Percentiles rank a stretch among this genome's conserved stretches.
Conservation (phyloP, 2,797 vertebrate species). For the Anableps anableps region DNA sequence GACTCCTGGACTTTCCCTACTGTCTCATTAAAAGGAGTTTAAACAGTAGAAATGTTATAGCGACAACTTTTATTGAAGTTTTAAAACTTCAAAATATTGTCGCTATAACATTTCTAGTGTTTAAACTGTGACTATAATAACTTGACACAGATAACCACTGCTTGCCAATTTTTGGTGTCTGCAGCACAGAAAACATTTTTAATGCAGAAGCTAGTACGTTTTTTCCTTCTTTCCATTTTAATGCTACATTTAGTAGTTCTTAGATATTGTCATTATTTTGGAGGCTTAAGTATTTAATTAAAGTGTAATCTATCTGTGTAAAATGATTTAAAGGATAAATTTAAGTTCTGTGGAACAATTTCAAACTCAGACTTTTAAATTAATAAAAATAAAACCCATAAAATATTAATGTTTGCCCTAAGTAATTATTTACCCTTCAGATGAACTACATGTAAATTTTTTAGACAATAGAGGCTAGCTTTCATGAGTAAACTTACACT, state of each 20-base stretch:
- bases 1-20: not conserved
- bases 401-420: not conserved
- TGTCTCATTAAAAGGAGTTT: not conserved
- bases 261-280: not conserved
- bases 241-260: not conserved
- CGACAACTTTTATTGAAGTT: not conserved
- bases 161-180: not conserved
- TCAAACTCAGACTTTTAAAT: not conserved
- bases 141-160: not conserved
- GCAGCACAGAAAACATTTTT: not conserved
- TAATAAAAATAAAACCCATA: not conserved
- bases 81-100: too few relatives aligned
- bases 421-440: not conserved
- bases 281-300: not conserved
- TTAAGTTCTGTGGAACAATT: not conserved
- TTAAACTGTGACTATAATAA: not conserved
- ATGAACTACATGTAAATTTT: not conserved
- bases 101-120: too few relatives aligned
- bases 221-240: not conserved
- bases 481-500: not conserved
- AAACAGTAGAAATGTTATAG: not conserved
- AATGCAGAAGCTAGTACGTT: not conserved
- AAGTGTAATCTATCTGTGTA: not conserved
- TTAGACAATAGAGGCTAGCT: not conserved
- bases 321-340: not conserved